Base-by-base conservation (phyloP, 2,888 invertebrate genomes). In the Strigamia maritima region DNA sequence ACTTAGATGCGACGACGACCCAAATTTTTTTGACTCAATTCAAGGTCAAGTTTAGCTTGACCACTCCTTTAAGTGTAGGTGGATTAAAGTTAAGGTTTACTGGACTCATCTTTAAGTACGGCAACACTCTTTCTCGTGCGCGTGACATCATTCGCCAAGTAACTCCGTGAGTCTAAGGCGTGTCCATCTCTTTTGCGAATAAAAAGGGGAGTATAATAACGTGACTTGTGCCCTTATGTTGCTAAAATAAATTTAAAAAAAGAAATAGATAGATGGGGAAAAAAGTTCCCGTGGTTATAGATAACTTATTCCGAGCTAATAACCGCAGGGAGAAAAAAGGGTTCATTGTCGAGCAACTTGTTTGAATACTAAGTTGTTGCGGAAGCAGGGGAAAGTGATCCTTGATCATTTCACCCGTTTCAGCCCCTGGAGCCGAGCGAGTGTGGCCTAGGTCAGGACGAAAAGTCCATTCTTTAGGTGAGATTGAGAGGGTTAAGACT, bases 1-100 rank as follows among this genome's bases (percentile, higher is more conserved):
- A 70, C 70, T 70, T n/a, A 70, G 26, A 16, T 70, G 16, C 26
- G 26, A 16, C 26, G n/a, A 70, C 70, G 70, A 70, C 70, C 70
- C 70, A 70, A 70, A 70, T 70, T 26, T 70, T 26, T 70, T 12
- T 70, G 70, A 26, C 70, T 70, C 26, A 70, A 70, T 70, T 70
- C 70, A 70, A 70, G 70, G 70, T 70, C 70, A 70, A 70, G 70
- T 70, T 70, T 28, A 70, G 70, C 70, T 70, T 70, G 70, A 70
- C 70, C 70, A 70, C 70, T 26, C 70, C 70, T 14, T 49, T 19
- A 12, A 26, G 70, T 26, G 70, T 70, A 70, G 70, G 70, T 16
- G 70, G 70, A 24, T 70, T 70, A 28, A 24, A 28, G n/a, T 54
- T 4, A 35, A 35, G 19, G 70, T 28, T 70, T 28, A 26, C 26